Evolutionary conservation across 1,140 invertebrate species (phyloP).

Genomic region (Helicoverpa zea): DNA sequence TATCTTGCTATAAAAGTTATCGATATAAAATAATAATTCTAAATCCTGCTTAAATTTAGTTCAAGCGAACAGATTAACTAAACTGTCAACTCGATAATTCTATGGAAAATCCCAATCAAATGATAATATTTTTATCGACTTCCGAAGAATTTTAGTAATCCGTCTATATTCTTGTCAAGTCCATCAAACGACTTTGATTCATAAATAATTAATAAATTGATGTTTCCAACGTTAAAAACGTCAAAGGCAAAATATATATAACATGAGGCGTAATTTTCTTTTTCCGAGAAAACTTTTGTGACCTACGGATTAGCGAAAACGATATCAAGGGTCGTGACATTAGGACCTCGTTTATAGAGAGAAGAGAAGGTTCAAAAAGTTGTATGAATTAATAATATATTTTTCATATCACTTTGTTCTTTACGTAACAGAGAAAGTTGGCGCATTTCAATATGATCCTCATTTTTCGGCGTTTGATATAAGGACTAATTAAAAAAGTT

Average conservation of each 20-base stretch:
- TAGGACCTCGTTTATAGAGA: not conserved
- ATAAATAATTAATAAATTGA: slow-evolving; percentile 48
- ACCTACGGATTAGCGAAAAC: slow-evolving; percentile 5
- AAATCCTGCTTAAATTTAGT: no score
- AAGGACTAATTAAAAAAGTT: no score
- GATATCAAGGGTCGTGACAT: not conserved
- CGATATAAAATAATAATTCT: no score
- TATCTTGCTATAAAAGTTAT: no score
- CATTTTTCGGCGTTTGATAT: no score
- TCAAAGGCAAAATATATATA: slow-evolving; percentile 45
- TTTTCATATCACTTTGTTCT: no score
- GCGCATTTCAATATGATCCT: no score
- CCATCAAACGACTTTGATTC: slow-evolving; percentile 11
- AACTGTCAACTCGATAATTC: not conserved
- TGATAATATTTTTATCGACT: slow-evolving; percentile 37
- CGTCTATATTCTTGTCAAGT: slow-evolving; percentile 38
- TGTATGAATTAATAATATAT: no score
- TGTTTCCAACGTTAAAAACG: slow-evolving; percentile 41
- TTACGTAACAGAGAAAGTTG: no score
- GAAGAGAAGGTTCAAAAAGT: no score
- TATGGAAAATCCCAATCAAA: not conserved
- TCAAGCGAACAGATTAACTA: not conserved
- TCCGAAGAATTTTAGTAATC: slow-evolving; percentile 12
- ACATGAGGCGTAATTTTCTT: slow-evolving; percentile 35
- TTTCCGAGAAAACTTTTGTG: not conserved